Conservation (phyloP, 2,113 vertebrate species). For the Cromileptes altivelis region DNA sequence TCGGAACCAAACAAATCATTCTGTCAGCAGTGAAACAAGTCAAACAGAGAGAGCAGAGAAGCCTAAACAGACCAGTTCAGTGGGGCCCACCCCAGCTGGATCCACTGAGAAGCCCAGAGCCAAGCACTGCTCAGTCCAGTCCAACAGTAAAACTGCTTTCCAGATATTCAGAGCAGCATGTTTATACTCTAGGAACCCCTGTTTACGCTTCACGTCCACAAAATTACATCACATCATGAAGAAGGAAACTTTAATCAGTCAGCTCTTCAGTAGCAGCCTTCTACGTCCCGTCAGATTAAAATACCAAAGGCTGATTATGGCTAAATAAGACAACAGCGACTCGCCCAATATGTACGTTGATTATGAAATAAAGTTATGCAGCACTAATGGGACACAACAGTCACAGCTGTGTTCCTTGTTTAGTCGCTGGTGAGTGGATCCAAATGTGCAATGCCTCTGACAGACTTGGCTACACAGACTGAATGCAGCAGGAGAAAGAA, state of each 20-base stretch:
- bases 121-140: slow-evolving; percentile 45
- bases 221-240: slow-evolving; percentile 70
- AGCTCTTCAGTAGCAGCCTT: slow-evolving; percentile 59
- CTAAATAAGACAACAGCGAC: slow-evolving; percentile 50
- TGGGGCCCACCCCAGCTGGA: slow-evolving; percentile 50
- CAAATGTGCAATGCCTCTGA: slow-evolving; percentile 62
- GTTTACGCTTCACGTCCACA: slow-evolving; percentile 68
- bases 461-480: slow-evolving; percentile 4
- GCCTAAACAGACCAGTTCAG: slow-evolving; percentile 16
- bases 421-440: slow-evolving; percentile 48
- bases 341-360: slow-evolving; percentile 28
- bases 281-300: slow-evolving; percentile 46
- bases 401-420: slow-evolving; percentile 56
- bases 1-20: slow-evolving; percentile 57
- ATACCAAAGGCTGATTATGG: slow-evolving; percentile 37
- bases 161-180: slow-evolving; percentile 65
- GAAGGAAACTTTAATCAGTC: slow-evolving; percentile 62
- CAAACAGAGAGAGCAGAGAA: slow-evolving; percentile 29
- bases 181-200: slow-evolving; percentile 68
- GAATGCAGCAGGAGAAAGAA: slow-evolving; percentile 16
- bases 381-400: slow-evolving; percentile 48
- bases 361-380: slow-evolving; percentile 58
- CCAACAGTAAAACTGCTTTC: slow-evolving; percentile 47
- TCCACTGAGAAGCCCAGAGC: slow-evolving; percentile 41
- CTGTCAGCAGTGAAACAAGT: slow-evolving; percentile 48